A percentile compares a stretch with the other conserved stretches of the same genome.
Evolutionary conservation across 2,113 vertebrate species (phyloP).

Genomic region (Oncorhynchus mykiss): DNA sequence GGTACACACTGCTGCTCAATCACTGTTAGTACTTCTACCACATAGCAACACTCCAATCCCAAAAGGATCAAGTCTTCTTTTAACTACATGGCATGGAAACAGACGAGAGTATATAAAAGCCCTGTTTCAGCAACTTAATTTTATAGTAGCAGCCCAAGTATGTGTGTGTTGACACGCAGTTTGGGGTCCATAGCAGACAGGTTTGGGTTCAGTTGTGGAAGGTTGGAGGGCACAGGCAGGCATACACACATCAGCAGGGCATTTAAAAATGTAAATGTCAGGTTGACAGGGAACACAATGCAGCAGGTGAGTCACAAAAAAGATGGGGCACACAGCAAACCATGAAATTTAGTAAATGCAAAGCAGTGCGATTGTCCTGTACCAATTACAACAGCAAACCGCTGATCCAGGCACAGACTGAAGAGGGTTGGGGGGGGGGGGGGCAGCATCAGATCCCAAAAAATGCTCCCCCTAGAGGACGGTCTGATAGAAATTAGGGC

Average conservation of each 20-base stretch:
- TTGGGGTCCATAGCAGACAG: conserved; percentile 18
- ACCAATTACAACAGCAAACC: conserved; percentile 61
- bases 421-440: conserved; percentile 54
- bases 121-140: conserved; percentile 35
- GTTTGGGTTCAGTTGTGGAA: background rate
- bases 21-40: background rate
- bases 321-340: conserved; percentile 4
- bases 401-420: conserved; percentile 64
- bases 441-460: conserved; percentile 51
- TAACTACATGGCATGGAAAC: conserved; percentile 1
- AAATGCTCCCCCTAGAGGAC: conserved; percentile 34
- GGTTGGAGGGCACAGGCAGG: background rate
- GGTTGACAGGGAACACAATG: conserved; percentile 28
- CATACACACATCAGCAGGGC: conserved; percentile 32
- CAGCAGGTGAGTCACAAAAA: conserved; percentile 25
- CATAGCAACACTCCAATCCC: background rate
- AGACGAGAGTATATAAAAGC: conserved; percentile 16
- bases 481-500: conserved; percentile 19
- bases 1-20: background rate
- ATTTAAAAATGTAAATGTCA: conserved; percentile 13
- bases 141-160: background rate
- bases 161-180: conserved; percentile 41
- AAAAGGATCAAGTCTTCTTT: background rate
- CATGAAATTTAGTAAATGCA: conserved; percentile 14
- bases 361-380: conserved; percentile 8